A percentile compares a stretch with the other conserved stretches of the same genome.
phyloP scores from a whole-genome alignment of 2,113 vertebrate genomes.

The Capreolus pygargus region DNA sequence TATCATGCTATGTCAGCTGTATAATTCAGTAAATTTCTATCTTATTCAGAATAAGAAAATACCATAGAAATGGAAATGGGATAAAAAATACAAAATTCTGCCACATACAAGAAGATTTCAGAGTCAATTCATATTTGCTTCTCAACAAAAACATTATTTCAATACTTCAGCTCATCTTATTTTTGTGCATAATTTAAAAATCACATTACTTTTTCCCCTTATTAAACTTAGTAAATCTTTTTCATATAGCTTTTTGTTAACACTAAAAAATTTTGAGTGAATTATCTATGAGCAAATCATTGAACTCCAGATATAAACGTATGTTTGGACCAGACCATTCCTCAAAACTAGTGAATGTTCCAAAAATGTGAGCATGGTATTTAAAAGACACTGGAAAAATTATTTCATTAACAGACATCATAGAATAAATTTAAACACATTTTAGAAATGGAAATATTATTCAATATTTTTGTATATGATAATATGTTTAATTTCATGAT shows the following conservation, averaged over 20 bases:
- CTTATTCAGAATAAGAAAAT: not conserved
- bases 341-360: not conserved
- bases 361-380: not conserved
- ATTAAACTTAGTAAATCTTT: not conserved
- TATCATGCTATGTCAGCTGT: not conserved
- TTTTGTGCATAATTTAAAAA: constrained; percentile 12
- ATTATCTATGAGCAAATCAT: constrained; percentile 23
- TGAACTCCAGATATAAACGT: not conserved
- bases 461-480: not conserved
- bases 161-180: not conserved
- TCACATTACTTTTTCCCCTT: not conserved
- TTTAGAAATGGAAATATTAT: not conserved
- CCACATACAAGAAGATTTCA: not conserved
- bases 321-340: not conserved
- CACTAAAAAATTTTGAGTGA: not conserved
- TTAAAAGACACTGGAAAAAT: not conserved
- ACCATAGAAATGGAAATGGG: not conserved
- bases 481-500: not conserved
- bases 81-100: not conserved
- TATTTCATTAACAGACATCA: not conserved
- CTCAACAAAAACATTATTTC: not conserved
- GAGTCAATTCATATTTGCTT: not conserved
- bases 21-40: not conserved
- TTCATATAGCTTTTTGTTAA: not conserved
- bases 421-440: not conserved